phyloP scores from a whole-genome alignment of 2,113 vertebrate genomes.

The Zapus hudsonius region DNA sequence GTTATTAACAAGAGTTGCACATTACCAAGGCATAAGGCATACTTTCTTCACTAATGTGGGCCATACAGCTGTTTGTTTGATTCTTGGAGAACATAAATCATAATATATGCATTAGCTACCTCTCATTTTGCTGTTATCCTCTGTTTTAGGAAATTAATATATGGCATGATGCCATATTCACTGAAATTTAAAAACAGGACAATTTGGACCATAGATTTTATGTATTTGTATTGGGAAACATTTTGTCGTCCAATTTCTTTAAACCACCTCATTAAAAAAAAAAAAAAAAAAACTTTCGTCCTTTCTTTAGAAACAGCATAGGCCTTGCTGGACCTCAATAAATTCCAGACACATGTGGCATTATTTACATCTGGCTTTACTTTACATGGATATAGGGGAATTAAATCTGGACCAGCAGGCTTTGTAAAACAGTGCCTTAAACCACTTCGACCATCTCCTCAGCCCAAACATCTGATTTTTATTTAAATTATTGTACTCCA shows the following conservation, averaged over 20 bases:
- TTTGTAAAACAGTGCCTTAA: too few relatives aligned
- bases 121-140: neutral
- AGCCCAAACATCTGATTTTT: too few relatives aligned
- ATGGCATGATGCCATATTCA: neutral
- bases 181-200: neutral
- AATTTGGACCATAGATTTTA: neutral
- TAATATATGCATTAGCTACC: neutral
- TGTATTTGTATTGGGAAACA: neutral
- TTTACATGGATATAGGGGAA: too few relatives aligned
- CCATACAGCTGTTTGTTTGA: constrained; percentile 40
- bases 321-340: too few relatives aligned
- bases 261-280: too few relatives aligned
- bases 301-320: too few relatives aligned
- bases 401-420: too few relatives aligned
- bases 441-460: too few relatives aligned
- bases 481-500: neutral
- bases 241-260: neutral
- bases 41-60: neutral
- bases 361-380: too few relatives aligned
- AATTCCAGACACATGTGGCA: too few relatives aligned
- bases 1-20: constrained; percentile 39
- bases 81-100: constrained; percentile 25
- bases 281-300: too few relatives aligned
- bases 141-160: neutral
- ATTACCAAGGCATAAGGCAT: neutral